Percentiles rank a stretch among this genome's conserved stretches.
Conservation (phyloP, 2,797 vertebrate species). For the Alectoris magna region DNA sequence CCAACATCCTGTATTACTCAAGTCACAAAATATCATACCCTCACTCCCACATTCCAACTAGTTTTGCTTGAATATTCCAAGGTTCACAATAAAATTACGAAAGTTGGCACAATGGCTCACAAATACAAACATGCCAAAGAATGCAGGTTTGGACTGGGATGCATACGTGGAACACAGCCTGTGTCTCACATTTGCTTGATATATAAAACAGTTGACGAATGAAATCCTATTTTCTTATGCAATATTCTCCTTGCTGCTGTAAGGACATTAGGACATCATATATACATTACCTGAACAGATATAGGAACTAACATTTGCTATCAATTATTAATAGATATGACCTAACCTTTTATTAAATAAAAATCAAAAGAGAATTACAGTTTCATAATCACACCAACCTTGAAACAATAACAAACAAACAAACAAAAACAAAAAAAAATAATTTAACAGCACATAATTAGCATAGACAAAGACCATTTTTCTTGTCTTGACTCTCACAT, state of each 20-base stretch:
- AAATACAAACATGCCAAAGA: not conserved
- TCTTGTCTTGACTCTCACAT: not conserved
- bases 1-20: not conserved
- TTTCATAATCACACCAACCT: not conserved
- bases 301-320: not conserved
- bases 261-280: not conserved
- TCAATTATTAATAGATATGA: not conserved
- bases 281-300: not conserved
- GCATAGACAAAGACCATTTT: not conserved
- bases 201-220: not conserved
- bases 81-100: not conserved
- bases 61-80: not conserved
- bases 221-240: not conserved
- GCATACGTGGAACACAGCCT: accelerated
- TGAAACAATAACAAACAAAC: not conserved
- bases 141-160: not conserved
- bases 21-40: not conserved
- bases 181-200: not conserved
- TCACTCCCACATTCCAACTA: not conserved
- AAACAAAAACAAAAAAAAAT: not conserved
- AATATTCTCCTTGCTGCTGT: not conserved
- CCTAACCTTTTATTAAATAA: not conserved
- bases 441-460: not conserved
- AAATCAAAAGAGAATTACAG: not conserved
- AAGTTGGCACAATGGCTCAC: not conserved